Conservation (phyloP, 2,888 invertebrate genomes). For the Amaurobius ferox region DNA sequence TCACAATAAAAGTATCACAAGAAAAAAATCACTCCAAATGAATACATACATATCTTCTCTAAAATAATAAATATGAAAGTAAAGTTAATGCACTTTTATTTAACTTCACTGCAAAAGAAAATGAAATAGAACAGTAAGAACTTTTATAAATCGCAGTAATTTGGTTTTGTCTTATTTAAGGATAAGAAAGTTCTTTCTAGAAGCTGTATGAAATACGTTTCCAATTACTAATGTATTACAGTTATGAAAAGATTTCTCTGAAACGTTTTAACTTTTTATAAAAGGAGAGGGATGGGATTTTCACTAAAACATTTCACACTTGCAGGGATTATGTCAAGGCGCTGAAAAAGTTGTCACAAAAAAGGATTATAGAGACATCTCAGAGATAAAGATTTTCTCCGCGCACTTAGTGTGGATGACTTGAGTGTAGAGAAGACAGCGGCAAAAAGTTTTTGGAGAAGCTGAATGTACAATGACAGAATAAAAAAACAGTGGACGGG, state of each 20-base stretch:
- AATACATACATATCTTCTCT: too few species aligned
- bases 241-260: neutral
- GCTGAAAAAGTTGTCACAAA: slow-evolving; percentile 1
- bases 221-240: neutral
- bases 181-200: too few species aligned
- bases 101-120: too few species aligned
- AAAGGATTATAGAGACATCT: slow-evolving; percentile 13
- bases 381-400: neutral
- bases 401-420: neutral
- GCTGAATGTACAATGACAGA: too few species aligned
- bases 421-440: neutral
- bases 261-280: neutral
- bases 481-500: too few species aligned
- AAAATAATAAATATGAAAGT: too few species aligned
- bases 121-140: too few species aligned
- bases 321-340: neutral
- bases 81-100: too few species aligned
- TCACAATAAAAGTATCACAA: too few species aligned
- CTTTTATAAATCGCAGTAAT: too few species aligned
- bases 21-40: too few species aligned
- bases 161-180: too few species aligned
- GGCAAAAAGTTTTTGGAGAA: neutral
- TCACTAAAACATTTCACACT: slow-evolving; percentile 7
- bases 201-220: neutral
- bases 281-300: neutral